Evolutionary conservation across 2,797 vertebrate genomes (phyloP).

Genomic region (Molossus molossus): DNA sequence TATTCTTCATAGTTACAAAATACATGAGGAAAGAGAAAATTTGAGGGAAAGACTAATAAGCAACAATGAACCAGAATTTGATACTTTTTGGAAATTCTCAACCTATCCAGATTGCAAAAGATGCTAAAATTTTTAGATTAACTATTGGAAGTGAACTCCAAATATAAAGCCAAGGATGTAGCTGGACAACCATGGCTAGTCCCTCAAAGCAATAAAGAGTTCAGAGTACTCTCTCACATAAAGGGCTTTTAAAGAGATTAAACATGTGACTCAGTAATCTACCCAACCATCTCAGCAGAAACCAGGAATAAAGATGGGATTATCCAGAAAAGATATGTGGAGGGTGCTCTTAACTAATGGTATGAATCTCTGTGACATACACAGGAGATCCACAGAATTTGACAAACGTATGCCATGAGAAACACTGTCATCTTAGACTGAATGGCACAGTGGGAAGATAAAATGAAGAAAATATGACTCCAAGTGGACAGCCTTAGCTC

Average conservation of each 20-base stretch:
- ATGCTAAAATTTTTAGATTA: background rate
- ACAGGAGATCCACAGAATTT: background rate
- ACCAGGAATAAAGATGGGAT: background rate
- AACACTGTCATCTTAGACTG: background rate
- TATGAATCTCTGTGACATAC: background rate
- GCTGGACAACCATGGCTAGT: background rate
- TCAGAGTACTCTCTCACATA: background rate
- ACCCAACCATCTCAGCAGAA: constrained; percentile 4
- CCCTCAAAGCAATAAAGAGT: background rate
- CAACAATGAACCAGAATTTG: constrained; percentile 17
- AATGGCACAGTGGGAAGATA: background rate
- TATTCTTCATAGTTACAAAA: background rate
- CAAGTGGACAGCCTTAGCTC: background rate
- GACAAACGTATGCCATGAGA: background rate
- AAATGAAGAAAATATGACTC: background rate
- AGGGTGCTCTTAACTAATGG: background rate
- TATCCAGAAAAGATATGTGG: background rate
- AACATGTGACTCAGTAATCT: background rate
- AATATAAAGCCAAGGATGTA: background rate
- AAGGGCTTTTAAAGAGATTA: background rate
- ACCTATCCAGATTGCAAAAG: background rate
- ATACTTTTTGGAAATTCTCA: background rate
- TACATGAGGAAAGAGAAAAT: background rate
- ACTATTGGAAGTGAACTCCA: background rate
- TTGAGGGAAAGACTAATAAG: background rate